Evolutionary conservation across 2,888 invertebrate species (phyloP).

Genomic region (Alviniconcha strummeri): DNA sequence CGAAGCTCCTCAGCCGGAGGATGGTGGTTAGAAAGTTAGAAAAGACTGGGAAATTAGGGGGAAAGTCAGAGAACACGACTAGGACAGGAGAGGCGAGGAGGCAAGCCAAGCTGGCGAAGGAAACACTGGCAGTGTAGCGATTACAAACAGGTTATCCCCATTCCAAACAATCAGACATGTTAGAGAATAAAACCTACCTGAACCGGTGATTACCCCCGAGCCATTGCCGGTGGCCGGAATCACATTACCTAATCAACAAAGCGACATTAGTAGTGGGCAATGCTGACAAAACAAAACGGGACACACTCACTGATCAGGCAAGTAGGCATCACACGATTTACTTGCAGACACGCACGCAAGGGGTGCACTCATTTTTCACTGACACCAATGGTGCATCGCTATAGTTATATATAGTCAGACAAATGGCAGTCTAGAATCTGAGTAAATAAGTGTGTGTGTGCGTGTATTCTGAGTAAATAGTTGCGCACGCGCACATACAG

Average conservation of each 20-base stretch:
- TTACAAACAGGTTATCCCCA: too few species aligned
- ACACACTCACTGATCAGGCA: not conserved
- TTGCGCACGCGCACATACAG: not conserved
- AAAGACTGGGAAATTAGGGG: too few species aligned
- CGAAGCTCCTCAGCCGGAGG: too few species aligned
- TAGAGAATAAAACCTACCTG: constrained; percentile 18
- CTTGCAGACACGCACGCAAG: not conserved
- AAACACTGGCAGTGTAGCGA: not conserved
- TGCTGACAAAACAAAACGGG: not conserved
- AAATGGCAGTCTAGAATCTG: not conserved
- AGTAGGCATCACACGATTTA: too few species aligned
- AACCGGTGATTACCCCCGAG: constrained; percentile 20
- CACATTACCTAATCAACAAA: constrained; percentile 33
- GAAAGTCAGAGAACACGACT: too few species aligned
- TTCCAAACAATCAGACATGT: not conserved
- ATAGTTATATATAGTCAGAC: not conserved
- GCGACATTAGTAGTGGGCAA: constrained; percentile 7
- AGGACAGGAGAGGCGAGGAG: too few species aligned
- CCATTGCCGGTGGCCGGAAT: constrained; percentile 31
- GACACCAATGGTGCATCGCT: not conserved
- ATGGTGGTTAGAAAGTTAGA: too few species aligned
- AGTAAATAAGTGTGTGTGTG: not conserved
- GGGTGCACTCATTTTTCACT: not conserved
- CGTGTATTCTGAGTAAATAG: not conserved
- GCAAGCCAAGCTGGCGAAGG: not conserved